A percentile compares a stretch with the other conserved stretches of the same genome.
Conservation (phyloP, 2,797 vertebrate species). For the Enteromius fasciolatus region DNA sequence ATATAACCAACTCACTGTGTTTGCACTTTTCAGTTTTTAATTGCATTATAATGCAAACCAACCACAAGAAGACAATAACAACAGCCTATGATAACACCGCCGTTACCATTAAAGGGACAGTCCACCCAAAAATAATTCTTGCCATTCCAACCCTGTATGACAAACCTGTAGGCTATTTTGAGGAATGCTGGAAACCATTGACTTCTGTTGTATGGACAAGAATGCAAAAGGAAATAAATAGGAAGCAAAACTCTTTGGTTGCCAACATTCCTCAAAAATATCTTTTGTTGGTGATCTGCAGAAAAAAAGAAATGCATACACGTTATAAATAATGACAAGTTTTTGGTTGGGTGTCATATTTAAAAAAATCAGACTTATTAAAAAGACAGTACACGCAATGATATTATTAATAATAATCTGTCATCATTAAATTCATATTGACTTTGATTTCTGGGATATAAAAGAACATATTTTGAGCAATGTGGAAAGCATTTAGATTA, state of each 20-base stretch:
- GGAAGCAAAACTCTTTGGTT: background rate
- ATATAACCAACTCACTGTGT: background rate
- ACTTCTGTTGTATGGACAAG: too few species aligned
- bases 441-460: too few species aligned
- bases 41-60: background rate
- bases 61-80: background rate
- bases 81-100: background rate
- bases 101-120: too few species aligned
- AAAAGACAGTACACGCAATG: too few species aligned
- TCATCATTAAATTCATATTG: background rate
- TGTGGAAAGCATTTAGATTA: too few species aligned
- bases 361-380: too few species aligned
- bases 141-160: background rate
- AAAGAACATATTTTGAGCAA: too few species aligned
- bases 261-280: background rate
- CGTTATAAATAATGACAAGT: too few species aligned
- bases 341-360: too few species aligned
- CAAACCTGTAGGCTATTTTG: background rate
- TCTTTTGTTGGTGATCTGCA: too few species aligned
- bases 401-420: too few species aligned
- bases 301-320: too few species aligned
- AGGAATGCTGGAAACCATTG: background rate
- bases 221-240: background rate
- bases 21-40: background rate
- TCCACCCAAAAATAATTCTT: background rate